A percentile compares a stretch with the other conserved stretches of the same genome.
phyloP scores from a whole-genome alignment of 23 tunicate species.

The Halocynthia roretzi region DNA sequence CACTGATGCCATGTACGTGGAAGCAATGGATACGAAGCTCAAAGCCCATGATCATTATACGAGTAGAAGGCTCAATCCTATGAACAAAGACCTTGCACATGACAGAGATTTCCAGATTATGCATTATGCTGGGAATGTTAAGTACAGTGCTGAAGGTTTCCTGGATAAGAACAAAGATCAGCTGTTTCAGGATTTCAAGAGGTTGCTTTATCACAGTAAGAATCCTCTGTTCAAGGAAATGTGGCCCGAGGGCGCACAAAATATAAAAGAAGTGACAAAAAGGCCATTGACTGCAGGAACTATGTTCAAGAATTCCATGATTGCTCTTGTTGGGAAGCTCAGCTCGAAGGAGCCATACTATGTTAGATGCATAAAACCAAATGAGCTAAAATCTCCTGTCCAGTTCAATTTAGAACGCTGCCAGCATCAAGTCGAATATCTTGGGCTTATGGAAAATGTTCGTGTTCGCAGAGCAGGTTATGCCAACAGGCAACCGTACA shows the following conservation, averaged over 20 bases:
- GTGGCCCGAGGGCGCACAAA: conserved; percentile 99
- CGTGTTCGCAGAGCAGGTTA: conserved; percentile 95
- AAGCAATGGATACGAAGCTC: conserved; percentile 87
- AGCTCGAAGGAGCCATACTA: conserved; percentile 93
- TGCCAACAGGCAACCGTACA: conserved; percentile 93
- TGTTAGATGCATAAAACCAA: conserved; percentile 95
- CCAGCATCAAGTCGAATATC: conserved; percentile 78
- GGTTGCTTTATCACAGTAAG: conserved; percentile 75
- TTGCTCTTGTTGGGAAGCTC: conserved; percentile 71
- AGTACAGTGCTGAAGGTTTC: conserved; percentile 76
- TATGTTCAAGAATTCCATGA: conserved; percentile 93
- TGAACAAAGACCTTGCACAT: conserved; percentile 65
- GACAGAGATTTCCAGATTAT: conserved; percentile 67
- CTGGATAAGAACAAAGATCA: conserved; percentile 88
- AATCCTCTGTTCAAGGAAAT: conserved; percentile 60
- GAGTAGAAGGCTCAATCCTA: conserved; percentile 68
- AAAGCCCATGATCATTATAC: conserved; percentile 71
- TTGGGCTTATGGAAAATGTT: conserved; percentile 90
- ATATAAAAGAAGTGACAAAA: conserved; percentile 80
- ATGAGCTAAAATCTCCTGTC: conserved; percentile 89
- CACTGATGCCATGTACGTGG: conserved; percentile 78
- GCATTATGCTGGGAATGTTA: conserved; percentile 89
- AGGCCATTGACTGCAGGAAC: conserved; percentile 96
- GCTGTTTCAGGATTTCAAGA: conserved; percentile 88
- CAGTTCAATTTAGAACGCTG: conserved; percentile 81